Evolutionary conservation across 2,888 invertebrate species (phyloP).

Genomic region (Oscheius sp.): DNA sequence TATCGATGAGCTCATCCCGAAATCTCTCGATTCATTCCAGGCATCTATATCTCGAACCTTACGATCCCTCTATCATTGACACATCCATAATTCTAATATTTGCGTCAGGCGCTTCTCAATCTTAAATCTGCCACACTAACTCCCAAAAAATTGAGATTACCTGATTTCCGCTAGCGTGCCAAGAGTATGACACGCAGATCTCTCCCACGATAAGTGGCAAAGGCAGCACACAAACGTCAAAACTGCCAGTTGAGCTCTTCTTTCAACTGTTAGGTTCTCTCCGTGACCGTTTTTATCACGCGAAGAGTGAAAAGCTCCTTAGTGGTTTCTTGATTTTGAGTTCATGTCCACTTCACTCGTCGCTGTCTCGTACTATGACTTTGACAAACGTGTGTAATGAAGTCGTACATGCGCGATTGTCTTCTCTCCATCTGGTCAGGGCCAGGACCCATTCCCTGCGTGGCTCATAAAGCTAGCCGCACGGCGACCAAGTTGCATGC

Average conservation of each 20-base stretch:
- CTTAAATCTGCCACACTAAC: not conserved
- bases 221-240: conserved; percentile 20
- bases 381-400: conserved; percentile 19
- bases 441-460: conserved; percentile 19
- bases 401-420: conserved; percentile 26
- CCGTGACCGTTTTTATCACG: conserved; percentile 23
- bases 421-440: conserved; percentile 32
- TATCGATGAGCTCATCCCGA: conserved; percentile 16
- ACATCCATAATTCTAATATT: not conserved
- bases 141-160: conserved; percentile 19
- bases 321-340: conserved; percentile 9
- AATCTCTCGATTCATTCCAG: not conserved
- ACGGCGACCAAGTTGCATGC: conserved; percentile 28
- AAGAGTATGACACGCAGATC: conserved; percentile 34
- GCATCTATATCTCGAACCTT: not conserved
- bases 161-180: conserved; percentile 26
- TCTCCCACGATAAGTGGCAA: conserved; percentile 33
- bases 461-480: conserved; percentile 28
- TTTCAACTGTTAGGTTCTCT: not conserved
- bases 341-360: not conserved
- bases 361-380: not conserved
- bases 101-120: not conserved
- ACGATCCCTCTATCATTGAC: not conserved
- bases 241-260: conserved; percentile 10
- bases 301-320: conserved; percentile 15